A percentile compares a stretch with the other conserved stretches of the same genome.
phyloP scores from a whole-genome alignment of 2,113 vertebrate genomes.

The Xenus cinereus region DNA sequence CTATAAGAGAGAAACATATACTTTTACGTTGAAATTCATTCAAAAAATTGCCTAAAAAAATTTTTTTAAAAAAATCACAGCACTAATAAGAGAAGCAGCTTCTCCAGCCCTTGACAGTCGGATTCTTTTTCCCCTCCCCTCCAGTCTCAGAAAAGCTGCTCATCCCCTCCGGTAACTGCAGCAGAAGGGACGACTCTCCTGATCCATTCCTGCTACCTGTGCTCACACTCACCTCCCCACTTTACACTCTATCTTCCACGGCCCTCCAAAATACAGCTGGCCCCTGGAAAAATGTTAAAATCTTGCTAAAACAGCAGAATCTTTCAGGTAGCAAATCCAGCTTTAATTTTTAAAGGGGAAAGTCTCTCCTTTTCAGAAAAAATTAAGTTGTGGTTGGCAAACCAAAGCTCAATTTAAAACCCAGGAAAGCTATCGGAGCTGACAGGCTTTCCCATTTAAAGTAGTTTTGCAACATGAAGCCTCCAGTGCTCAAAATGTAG shows the following conservation, averaged over 20 bases:
- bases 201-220: not conserved
- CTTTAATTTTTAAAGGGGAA: not conserved
- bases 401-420: not conserved
- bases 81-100: not conserved
- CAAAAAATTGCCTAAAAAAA: not conserved
- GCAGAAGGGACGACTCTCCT: not conserved
- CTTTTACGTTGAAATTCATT: not conserved
- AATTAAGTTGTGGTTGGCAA: not conserved
- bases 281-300: not conserved
- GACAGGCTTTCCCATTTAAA: not conserved
- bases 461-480: not conserved
- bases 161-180: not conserved
- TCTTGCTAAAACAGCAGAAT: not conserved
- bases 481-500: constrained; percentile 36
- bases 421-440: not conserved
- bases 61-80: not conserved
- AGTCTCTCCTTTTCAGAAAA: not conserved
- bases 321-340: not conserved
- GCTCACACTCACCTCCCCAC: not conserved
- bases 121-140: not conserved
- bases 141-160: not conserved
- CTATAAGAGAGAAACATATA: not conserved
- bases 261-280: not conserved
- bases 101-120: not conserved
- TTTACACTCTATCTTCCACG: not conserved